These are phyloP conservation scores for Heliconius aoede DNA, from an alignment of 2,888 invertebrate species.

Conservation along the genomic window DNA sequence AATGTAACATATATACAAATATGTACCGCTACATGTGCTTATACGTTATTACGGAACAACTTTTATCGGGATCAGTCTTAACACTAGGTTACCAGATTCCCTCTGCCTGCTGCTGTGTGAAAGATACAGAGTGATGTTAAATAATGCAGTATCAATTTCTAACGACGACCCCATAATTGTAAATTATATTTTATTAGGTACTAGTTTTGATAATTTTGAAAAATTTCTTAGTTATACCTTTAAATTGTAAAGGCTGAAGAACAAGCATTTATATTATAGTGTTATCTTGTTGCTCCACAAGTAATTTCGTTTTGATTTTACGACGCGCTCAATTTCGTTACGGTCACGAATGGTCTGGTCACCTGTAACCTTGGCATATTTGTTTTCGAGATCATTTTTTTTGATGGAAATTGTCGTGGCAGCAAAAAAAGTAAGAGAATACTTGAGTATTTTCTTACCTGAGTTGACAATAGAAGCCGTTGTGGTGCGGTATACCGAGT, in stretches of 20 bases:
- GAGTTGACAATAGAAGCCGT: not conserved
- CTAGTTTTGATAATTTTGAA: not conserved
- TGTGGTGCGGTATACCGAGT: not conserved
- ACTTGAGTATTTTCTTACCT: not conserved
- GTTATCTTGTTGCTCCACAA: conserved; percentile 3
- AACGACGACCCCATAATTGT: too few species aligned
- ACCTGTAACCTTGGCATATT: conserved; percentile 33
- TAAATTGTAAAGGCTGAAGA: not conserved
- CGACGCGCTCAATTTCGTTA: conserved; percentile 26
- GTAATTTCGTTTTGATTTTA: conserved; percentile 18
- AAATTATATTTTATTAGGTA: not conserved
- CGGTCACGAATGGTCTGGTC: conserved; percentile 29
- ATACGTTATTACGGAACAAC: too few species aligned
- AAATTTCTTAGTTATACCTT: not conserved
- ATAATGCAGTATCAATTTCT: too few species aligned
- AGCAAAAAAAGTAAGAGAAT: not conserved
- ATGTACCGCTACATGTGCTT: too few species aligned
- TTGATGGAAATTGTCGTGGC: not conserved
- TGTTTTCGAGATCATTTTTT: conserved; percentile 7
- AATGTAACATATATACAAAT: too few species aligned
- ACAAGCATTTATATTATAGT: conserved; percentile 1
- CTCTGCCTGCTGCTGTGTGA: too few species aligned
- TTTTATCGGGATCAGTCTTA: too few species aligned
- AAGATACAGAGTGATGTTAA: too few species aligned
- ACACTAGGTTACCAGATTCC: too few species aligned